Conservation (phyloP, 2,888 invertebrate genomes). For the Conus canariensis region DNA sequence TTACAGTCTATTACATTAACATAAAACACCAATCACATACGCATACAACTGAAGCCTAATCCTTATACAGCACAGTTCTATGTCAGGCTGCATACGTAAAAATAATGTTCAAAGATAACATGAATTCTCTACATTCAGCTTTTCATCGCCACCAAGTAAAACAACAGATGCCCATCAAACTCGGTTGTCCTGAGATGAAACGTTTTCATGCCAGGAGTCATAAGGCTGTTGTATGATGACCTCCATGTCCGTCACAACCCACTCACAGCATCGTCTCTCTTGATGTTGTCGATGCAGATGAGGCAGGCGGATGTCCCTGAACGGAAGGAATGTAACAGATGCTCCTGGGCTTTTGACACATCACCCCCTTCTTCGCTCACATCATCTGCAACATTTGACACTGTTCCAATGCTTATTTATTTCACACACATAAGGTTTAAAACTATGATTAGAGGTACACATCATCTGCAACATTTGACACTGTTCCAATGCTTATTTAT, state of each 20-base stretch:
- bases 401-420: not conserved
- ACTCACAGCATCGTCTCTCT: constrained; percentile 85
- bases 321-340: constrained; percentile 88
- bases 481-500: not conserved
- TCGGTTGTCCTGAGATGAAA: too few relatives aligned
- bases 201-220: too few relatives aligned
- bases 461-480: not conserved
- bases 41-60: not conserved
- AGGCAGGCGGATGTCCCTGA: constrained; percentile 91
- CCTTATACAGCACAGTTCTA: not conserved
- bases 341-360: constrained; percentile 82
- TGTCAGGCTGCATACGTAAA: too few relatives aligned
- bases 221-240: too few relatives aligned
- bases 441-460: not conserved
- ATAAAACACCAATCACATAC: not conserved
- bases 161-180: too few relatives aligned
- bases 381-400: constrained; percentile 45
- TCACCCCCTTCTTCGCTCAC: constrained; percentile 54
- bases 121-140: too few relatives aligned
- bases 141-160: too few relatives aligned
- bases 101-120: too few relatives aligned
- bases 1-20: too few relatives aligned
- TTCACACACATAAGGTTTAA: not conserved
- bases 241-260: too few relatives aligned
- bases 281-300: constrained; percentile 93